Percentiles rank a stretch among this genome's conserved stretches.
phyloP scores from a whole-genome alignment of 2,888 invertebrate genomes.

The Smittia aterrima region DNA sequence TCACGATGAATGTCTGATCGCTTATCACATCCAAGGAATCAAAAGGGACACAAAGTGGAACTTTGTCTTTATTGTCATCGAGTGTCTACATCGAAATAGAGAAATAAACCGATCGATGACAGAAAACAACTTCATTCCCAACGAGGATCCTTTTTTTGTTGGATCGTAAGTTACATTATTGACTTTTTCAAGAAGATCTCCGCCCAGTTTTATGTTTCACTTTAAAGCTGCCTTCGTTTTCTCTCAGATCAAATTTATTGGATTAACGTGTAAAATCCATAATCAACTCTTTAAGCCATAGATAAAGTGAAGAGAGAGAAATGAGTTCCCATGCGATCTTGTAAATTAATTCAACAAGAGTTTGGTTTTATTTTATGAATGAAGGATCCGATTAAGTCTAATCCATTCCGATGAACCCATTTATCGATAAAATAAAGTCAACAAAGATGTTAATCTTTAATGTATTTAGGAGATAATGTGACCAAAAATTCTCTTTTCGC shows the following conservation, averaged over 20 bases:
- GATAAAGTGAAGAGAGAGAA: not conserved
- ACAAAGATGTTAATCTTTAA: conserved; percentile 38
- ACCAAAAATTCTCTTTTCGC: not conserved
- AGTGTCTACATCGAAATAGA: not conserved
- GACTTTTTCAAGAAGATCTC: not conserved
- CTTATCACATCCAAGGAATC: conserved; percentile 27
- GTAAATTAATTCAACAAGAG: too few relatives aligned
- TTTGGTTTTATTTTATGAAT: too few relatives aligned
- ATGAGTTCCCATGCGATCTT: too few relatives aligned
- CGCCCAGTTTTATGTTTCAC: conserved; percentile 1
- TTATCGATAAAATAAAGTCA: conserved; percentile 35
- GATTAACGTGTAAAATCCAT: conserved; percentile 21
- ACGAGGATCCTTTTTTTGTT: conserved; percentile 17
- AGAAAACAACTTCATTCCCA: conserved; percentile 25
- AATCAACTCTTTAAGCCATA: not conserved
- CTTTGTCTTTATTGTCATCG: conserved; percentile 6
- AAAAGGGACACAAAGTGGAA: conserved; percentile 9
- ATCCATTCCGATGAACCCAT: not conserved
- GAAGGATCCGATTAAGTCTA: not conserved
- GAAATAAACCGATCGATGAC: conserved; percentile 22
- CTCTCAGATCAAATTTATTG: conserved; percentile 4
- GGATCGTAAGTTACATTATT: not conserved
- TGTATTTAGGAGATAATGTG: conserved; percentile 6
- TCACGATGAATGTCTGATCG: not conserved
- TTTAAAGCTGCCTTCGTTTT: not conserved